Evolutionary conservation across 1,140 invertebrate species (phyloP), one percentile per base, ranked within the genome.

Genomic region (Drosophila nasuta): DNA sequence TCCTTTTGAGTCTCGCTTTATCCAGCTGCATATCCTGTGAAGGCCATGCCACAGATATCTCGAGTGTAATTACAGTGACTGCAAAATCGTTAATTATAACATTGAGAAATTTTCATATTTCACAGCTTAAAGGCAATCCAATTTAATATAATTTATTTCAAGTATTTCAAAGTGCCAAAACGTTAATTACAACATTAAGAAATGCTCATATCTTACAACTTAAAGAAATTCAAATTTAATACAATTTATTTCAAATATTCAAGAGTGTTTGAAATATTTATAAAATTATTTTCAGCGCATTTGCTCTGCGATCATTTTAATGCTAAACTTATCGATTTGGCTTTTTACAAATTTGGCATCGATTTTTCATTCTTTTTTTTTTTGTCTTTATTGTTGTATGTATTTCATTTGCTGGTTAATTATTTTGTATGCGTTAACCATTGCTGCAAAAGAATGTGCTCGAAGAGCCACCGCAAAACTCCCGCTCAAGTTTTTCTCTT

Each of bases 381-480:
- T 15, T 20, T 20, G 1, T 20, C 17, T 49, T 51, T 49, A 20
- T 20, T 25, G 54, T 52, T 7, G 20, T 25, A 10, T 38, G n/a
- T 28, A 45, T 59, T 46, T 56, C 13, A 46, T 65, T 65, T 56
- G n/a, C 43, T 65, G 60, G 33, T 48, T 49, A 71, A 65, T 71
- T 57, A 71, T 71, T 71, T 71, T 6, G 17, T 10, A 6, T 13
- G 67, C 66, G 17, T 17, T 57, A 57, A 46, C 11, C 41, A 30
- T 15, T 59, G n/a, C 41, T 11, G 8, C 28, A 63, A 28, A 11
- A 33, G 43, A 51, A 51, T 17, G 30, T 25, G 20, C 20, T 25
- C 54, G 43, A 6, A 5, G 11, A n/a, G 15, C 3, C 64, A 25
- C 28, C 11, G 45, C n/a, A 11, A 25, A n/a, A 11, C 20, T 6